Evolutionary conservation across 2,888 invertebrate species (phyloP), one percentile per base, ranked within the genome.

Genomic region (Cybosia mesomella): DNA sequence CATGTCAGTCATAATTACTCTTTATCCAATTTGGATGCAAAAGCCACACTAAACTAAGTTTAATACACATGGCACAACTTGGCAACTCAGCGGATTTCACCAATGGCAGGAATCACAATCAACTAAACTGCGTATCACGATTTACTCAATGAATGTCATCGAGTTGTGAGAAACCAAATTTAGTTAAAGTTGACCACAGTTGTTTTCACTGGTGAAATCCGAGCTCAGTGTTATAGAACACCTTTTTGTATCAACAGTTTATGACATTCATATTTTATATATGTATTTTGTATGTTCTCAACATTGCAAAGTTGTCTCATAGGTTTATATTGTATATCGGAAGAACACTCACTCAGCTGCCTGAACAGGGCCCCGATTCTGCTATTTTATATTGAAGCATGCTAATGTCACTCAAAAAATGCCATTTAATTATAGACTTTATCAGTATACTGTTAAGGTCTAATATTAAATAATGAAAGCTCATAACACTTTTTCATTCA

Each of bases 341-440:
- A 60, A 69, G 67, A 62, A 59, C 62, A 28, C 28, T 28, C 65
- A 74, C 72, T 77, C 83, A 86, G 87, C 87, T 86, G 86, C 85
- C 85, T 70, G 59, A 68, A 72, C 71, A 73, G 68, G 62, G 28
- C 28, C 2, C 5, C 28, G 28, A 28, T 28, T 28, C 28, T 4
- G 5, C 28, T 28, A 28, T 28, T 28, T 28, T 28, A 28, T 28
- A 5, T 28, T 28, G 28, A 28, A 28, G 28, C 5, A 28, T 4
- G 3, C 28, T 5, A 28, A 2, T 28, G 28, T 28, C 28, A 28
- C 28, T 28, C 2, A 4, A 28, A 28, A 28, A 28, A 28, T 28
- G 28, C 28, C 28, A 28, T 28, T 28, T 28, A 28, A 28, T 28
- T 28, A 4, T 28, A 28, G 28, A 28, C 28, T 28, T n/a, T n/a